phyloP scores from a whole-genome alignment of 37 sponge, comb jelly and placozoan genomes.

The Chondrilla cf. caribensis region DNA sequence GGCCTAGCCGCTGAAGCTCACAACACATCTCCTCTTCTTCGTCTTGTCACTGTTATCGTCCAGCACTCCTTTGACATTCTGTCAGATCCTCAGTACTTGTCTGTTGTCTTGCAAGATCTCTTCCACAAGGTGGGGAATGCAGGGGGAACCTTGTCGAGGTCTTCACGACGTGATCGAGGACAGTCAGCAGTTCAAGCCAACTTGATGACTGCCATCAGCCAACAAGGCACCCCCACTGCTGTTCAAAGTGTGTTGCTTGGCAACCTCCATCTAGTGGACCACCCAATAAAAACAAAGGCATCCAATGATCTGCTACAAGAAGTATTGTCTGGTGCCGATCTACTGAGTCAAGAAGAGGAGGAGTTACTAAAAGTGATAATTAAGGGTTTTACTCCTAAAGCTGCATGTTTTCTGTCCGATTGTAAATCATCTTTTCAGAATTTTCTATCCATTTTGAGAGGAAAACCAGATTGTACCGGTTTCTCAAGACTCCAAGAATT shows the following conservation, averaged over 20 bases:
- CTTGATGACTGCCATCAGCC: background rate
- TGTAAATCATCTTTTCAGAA: background rate
- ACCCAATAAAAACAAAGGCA: background rate
- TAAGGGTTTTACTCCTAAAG: background rate
- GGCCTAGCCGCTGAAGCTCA: background rate
- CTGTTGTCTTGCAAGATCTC: constrained; percentile 21
- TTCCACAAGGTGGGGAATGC: background rate
- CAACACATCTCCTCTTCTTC: constrained; percentile 22
- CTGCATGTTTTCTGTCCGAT: background rate
- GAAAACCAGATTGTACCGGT: too few relatives aligned
- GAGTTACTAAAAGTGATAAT: background rate
- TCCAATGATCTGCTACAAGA: background rate
- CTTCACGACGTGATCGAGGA: background rate
- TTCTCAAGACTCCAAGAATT: too few relatives aligned
- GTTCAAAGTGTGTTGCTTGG: background rate
- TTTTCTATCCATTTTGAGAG: too few relatives aligned
- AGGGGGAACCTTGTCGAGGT: background rate
- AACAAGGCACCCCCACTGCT: background rate
- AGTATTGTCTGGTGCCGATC: background rate
- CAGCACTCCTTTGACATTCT: constrained; percentile 29
- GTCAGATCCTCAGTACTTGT: constrained; percentile 38
- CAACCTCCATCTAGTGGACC: background rate
- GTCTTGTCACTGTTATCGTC: constrained; percentile 30
- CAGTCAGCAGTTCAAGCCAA: background rate
- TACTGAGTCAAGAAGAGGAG: background rate